Evolutionary conservation across 2,113 vertebrate genomes (phyloP), one percentile per base, ranked within the genome.

Genomic region (Pelodiscus sinensis): DNA sequence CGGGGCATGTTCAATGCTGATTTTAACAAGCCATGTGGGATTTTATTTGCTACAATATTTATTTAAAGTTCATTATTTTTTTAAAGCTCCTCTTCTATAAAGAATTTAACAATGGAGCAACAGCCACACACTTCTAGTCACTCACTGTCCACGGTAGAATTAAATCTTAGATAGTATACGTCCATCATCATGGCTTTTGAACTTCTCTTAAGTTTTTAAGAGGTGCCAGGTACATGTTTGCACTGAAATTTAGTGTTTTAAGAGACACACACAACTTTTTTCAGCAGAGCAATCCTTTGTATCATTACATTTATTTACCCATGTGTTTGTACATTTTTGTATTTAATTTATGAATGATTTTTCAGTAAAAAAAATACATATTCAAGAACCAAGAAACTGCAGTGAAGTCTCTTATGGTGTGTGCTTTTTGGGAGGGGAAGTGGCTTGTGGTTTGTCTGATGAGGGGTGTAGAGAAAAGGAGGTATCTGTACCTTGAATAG

Each of bases 281-380:
- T 98, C 97, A 97, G 97, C 97, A 95, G 97, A 98, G 97, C 97
- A 98, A 97, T 98, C 97, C 97, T 97, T 98, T 98, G 97, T 97
- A 94, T 98, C 98, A 98, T 98, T 97, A 96, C 97, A 97, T 98
- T 97, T 98, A 98, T 98, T 98, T 98, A 98, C 97, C 97, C 97
- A 98, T 98, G 97, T 98, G 98, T 98, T 98, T 98, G 98, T 98
- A 98, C 98, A 98, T 98, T 98, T 98, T 98, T 98, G 98, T 98
- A 98, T 98, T 97, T 98, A 98, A 98, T 98, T 98, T 98, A 98
- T 98, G 98, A 98, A 98, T 98, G 98, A 98, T 98, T 98, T 98
- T 98, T 98, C 98, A 98, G 98, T 98, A 98, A 98, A 97, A 97
- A 96, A 97, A 97, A 97, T 97, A 97, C 97, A 97, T 97, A 98